These are phyloP conservation scores for Spisula solida DNA, from an alignment of 2,888 invertebrate species.

Conservation along the genomic window DNA sequence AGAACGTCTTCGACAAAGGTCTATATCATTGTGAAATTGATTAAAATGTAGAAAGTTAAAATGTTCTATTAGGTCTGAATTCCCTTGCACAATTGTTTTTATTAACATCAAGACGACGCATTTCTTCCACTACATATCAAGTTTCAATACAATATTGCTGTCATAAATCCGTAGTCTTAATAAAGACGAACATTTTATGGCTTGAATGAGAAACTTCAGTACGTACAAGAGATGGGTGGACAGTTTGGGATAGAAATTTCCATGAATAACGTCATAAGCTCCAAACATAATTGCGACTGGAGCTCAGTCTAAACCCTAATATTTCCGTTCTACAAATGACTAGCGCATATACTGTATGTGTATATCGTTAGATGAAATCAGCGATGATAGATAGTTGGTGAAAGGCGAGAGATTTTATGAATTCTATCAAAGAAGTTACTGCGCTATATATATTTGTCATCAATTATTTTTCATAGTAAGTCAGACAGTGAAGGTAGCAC, in stretches of 20 bases:
- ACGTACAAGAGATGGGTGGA: background rate
- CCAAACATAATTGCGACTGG: conserved; percentile 40
- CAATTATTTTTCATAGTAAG: too few relatives aligned
- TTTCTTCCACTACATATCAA: background rate
- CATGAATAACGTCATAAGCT: conserved; percentile 52
- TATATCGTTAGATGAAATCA: background rate
- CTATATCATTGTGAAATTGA: background rate
- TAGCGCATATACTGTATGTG: background rate
- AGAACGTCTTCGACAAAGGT: background rate
- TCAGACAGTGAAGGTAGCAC: too few relatives aligned
- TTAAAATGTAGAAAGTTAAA: background rate
- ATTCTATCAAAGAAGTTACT: background rate
- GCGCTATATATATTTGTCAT: background rate
- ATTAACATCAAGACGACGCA: background rate
- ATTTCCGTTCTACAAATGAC: conserved; percentile 4
- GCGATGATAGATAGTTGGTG: background rate
- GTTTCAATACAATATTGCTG: background rate
- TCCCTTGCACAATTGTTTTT: background rate
- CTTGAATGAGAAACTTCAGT: background rate
- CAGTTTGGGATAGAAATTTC: conserved; percentile 49
- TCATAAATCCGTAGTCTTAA: conserved; percentile 16
- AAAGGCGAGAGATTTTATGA: conserved; percentile 11
- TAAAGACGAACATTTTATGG: conserved; percentile 19
- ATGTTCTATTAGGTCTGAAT: background rate
- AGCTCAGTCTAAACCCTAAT: background rate